Base-by-base conservation (phyloP, 92 coral and sea anemone species). In the Porites rus region DNA sequence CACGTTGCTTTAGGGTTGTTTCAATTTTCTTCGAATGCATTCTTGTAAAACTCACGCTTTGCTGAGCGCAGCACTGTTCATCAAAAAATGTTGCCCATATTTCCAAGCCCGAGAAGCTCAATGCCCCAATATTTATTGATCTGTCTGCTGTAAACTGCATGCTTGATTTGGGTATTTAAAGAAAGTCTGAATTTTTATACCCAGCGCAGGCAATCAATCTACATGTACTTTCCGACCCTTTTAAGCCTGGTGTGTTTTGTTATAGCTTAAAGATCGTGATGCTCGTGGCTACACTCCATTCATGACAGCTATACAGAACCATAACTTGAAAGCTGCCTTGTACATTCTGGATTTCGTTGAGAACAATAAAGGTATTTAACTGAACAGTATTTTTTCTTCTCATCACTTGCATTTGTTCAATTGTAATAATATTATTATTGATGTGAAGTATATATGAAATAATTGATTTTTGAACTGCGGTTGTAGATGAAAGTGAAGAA, bases 251-350 rank as follows among this genome's bases (percentile, higher is more conserved):
- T 56, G 19, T 38, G 79, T 13, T 31, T 56, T 25, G 0, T 77
- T 60, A 1, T 83, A 95, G 98, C 90, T 95, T 53, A 93, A 89
- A 79, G 95, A 87, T 6, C 86, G 91, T 5, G 98, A 95, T 88
- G 98, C 96, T 18, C 77, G 84, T 51, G 98, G 98, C 1, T 93
- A 94, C 79, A 95, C 98, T 0, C 98, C 98, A 1, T 95, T 95
- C 73, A 91, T 93, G 96, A 82, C 94, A 68, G 90, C 98, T n/a
- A 85, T 95, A 53, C 98, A 92, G 81, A 87, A 92, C 54, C 95
- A 91, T 72, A 95, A 95, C 94, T 89, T 95, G 51, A 95, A 92
- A 56, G 96, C 97, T 51, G 95, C 98, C 1, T 65, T 86, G 65
- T 93, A 82, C 61, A 93, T 95, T 77, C 88, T 95, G 80, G 93